phyloP scores from a whole-genome alignment of 2,888 invertebrate genomes.

The Dynastes maya region DNA sequence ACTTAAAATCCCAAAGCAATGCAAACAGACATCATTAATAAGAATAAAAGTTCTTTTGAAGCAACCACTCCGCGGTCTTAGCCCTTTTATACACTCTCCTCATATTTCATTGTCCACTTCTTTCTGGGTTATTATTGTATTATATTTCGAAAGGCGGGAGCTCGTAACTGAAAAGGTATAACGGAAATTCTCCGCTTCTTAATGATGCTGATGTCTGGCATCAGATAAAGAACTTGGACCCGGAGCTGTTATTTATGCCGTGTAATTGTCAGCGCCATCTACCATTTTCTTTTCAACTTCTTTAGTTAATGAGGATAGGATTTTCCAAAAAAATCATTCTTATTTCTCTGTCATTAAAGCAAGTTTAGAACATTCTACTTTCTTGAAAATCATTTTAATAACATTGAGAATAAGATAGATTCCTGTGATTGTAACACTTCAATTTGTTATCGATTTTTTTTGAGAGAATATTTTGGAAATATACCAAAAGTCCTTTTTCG shows the following conservation, averaged over 20 bases:
- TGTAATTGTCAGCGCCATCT: slow-evolving; percentile 7
- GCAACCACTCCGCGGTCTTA: not conserved
- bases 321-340: not conserved
- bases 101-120: slow-evolving; percentile 29
- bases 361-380: not conserved
- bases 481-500: too few species aligned
- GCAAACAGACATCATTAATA: slow-evolving; percentile 14
- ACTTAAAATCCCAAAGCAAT: not conserved
- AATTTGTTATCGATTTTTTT: not conserved
- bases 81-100: not conserved
- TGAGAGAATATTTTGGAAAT: too few species aligned
- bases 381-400: not conserved
- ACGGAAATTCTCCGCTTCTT: slow-evolving; percentile 9
- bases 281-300: not conserved
- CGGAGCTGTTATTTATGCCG: slow-evolving; percentile 16
- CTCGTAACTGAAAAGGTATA: not conserved
- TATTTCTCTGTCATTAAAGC: not conserved
- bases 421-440: not conserved
- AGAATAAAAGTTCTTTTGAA: slow-evolving; percentile 7
- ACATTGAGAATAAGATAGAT: not conserved
- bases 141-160: slow-evolving; percentile 9
- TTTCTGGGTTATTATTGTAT: slow-evolving; percentile 17
- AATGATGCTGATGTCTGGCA: slow-evolving; percentile 19
- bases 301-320: slow-evolving; percentile 5
- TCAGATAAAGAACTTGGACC: slow-evolving; percentile 11